A percentile compares a stretch with the other conserved stretches of the same genome.
Evolutionary conservation across 1,140 invertebrate genomes (phyloP).

Genomic region (Ditylenchus dipsaci): DNA sequence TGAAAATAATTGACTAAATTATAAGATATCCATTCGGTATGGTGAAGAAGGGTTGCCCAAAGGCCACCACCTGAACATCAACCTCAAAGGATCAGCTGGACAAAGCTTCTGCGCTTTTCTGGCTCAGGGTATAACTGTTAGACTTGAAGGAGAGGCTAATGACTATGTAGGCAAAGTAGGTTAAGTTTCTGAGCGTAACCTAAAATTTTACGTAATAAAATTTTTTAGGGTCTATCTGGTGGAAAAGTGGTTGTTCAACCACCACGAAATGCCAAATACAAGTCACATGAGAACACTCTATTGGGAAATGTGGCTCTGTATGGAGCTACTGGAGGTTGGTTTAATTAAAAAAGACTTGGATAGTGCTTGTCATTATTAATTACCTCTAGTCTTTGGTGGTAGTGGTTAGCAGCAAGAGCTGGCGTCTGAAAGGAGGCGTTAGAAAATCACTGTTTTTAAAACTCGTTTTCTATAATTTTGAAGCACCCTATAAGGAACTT

Average conservation of each 20-base stretch:
- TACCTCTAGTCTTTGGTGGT: no score
- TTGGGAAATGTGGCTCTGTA: conserved; percentile 97
- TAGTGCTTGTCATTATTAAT: no score
- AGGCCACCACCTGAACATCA: conserved; percentile 76
- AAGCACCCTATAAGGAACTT: no score
- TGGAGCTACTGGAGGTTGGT: conserved; percentile 78
- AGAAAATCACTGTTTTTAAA: no score
- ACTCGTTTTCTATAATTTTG: no score
- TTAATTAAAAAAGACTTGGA: no score
- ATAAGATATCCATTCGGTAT: conserved; percentile 68
- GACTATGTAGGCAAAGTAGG: conserved; percentile 87
- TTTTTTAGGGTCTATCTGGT: conserved; percentile 78
- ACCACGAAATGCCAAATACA: conserved; percentile 73
- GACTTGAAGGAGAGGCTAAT: conserved; percentile 91
- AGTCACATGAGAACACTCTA: conserved; percentile 89
- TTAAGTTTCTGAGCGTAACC: conserved; percentile 5
- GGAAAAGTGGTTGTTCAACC: conserved; percentile 90
- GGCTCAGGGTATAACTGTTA: conserved; percentile 79
- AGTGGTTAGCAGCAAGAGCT: no score
- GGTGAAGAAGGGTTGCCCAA: conserved; percentile 80
- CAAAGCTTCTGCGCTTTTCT: conserved; percentile 99
- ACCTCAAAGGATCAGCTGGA: conserved; percentile 85
- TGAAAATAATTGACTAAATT: conserved; percentile 7
- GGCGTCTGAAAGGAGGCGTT: no score
- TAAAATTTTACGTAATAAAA: conserved; percentile 6